These are phyloP conservation scores for Gymnodraco acuticeps DNA, from an alignment of 2,797 vertebrate species.

Conservation along the genomic window DNA sequence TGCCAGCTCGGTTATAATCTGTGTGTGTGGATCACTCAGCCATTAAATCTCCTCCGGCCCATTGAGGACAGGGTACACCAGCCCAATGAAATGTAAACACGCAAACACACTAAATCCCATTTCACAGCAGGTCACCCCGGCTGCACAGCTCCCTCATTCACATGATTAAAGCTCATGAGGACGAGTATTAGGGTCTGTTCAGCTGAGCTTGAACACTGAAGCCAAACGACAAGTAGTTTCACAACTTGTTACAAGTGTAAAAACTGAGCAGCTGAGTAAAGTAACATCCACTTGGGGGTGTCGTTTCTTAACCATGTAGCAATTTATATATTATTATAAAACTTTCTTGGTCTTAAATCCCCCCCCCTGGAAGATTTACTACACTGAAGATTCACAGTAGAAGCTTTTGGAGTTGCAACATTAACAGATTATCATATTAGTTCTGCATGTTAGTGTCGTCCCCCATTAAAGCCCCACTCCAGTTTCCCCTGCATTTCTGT, in stretches of 20 bases:
- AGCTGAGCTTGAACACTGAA: constrained; percentile 27
- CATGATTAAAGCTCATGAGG: constrained; percentile 58
- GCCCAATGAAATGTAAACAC: constrained; percentile 16
- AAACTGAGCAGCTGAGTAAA: constrained; percentile 31
- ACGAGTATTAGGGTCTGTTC: constrained; percentile 35
- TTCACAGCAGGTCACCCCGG: constrained; percentile 60
- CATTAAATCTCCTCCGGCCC: constrained; percentile 46
- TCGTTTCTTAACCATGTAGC: not conserved
- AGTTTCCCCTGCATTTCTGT: constrained; percentile 36
- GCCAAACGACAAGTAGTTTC: constrained; percentile 22
- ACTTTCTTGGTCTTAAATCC: not conserved
- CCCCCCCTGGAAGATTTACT: not conserved
- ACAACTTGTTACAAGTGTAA: constrained; percentile 26
- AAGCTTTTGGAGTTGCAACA: constrained; percentile 18
- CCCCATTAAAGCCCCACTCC: constrained; percentile 25
- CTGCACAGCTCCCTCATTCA: constrained; percentile 30
- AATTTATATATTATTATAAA: not conserved
- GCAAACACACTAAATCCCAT: constrained; percentile 47
- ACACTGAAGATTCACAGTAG: not conserved
- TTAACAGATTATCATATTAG: constrained; percentile 24
- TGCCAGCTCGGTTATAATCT: constrained; percentile 31
- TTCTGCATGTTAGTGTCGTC: constrained; percentile 29
- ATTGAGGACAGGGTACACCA: constrained; percentile 11
- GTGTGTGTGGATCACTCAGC: constrained; percentile 34
- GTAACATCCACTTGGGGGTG: not conserved